Evolutionary conservation across 1,140 invertebrate species (phyloP), one percentile per base, ranked within the genome.

Genomic region (Hypsibius dujardini): DNA sequence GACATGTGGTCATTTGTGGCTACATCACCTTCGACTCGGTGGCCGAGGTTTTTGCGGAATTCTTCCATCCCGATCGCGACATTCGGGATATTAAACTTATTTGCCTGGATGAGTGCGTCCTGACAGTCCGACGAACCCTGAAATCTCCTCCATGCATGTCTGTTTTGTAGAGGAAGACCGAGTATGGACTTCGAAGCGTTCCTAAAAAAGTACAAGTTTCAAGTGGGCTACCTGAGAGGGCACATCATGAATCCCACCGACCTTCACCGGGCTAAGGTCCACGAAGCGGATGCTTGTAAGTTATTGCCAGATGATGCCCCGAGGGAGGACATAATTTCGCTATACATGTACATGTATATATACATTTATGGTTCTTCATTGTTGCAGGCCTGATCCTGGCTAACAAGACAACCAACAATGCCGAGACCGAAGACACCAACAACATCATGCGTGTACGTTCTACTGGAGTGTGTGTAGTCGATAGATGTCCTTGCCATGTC

Each of bases 211-310:
- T 15, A 67, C 50, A 56, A n/a, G n/a, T 56, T 56, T n/a, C 50
- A 56, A n/a, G n/a, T 84, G 46, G 81, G 84, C 75, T 85, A 83
- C 75, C 84, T 84, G 75, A 80, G 82, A 72, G 84, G 84, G 7
- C 81, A 82, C 42, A 81, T 84, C 0, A 84, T 85, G 82, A 83
- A 84, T 76, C 81, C 82, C 14, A 79, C 28, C 75, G 84, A 85
- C 76, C 76, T 85, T 50, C 78, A 81, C 47, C 73, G 84, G 71
- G 83, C 84, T 1, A 81, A 83, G 76, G 83, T 84, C 7, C 79
- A 81, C 73, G 77, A 83, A 73, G 81, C 81, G 14, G 81, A 83
- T 75, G 82, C 82, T 12, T 28, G 28, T 28, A 28, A 28, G 28
- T 28, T 28, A 28, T 28, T 28, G 28, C 28, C 28, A 28, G 28